Conservation (phyloP, 2,113 vertebrate genomes). For the rat (Rattus norvegicus) region DNA sequence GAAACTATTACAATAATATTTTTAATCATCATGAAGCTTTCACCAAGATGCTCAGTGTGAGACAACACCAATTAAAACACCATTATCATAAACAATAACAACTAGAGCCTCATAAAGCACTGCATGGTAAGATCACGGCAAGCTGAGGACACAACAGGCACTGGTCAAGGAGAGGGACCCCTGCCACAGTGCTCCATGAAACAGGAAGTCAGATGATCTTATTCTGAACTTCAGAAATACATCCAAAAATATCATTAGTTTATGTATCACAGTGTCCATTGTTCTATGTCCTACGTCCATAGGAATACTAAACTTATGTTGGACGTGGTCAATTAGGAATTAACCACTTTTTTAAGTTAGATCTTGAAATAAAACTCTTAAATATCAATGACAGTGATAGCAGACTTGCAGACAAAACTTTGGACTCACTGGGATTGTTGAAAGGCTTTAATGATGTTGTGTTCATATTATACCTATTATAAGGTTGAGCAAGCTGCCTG, state of each 20-base stretch:
- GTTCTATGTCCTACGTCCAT: neutral
- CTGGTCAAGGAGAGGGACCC: neutral
- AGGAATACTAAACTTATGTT: neutral
- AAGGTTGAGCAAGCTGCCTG: constrained; percentile 27
- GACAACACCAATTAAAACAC: constrained; percentile 77
- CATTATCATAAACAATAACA: constrained; percentile 75
- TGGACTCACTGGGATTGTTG: neutral
- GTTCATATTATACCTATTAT: neutral
- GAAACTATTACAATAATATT: constrained; percentile 56
- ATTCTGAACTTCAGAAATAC: constrained; percentile 29
- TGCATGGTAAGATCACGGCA: neutral
- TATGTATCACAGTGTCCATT: neutral
- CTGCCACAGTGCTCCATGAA: neutral
- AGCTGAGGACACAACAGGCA: neutral
- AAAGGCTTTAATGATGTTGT: neutral
- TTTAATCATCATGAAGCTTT: constrained; percentile 71
- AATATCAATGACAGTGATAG: constrained; percentile 54
- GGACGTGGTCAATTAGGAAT: neutral
- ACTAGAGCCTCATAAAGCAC: constrained; percentile 72
- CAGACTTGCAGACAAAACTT: neutral
- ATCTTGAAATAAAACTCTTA: constrained; percentile 41
- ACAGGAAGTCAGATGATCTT: neutral
- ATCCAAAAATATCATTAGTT: neutral
- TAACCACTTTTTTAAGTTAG: constrained; percentile 51
- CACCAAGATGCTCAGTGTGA: neutral